These are phyloP conservation scores for Pseudorhiza aurosa DNA, from an alignment of 30 jellyfish, hydroid and myxozoan species.

Conservation along the genomic window DNA sequence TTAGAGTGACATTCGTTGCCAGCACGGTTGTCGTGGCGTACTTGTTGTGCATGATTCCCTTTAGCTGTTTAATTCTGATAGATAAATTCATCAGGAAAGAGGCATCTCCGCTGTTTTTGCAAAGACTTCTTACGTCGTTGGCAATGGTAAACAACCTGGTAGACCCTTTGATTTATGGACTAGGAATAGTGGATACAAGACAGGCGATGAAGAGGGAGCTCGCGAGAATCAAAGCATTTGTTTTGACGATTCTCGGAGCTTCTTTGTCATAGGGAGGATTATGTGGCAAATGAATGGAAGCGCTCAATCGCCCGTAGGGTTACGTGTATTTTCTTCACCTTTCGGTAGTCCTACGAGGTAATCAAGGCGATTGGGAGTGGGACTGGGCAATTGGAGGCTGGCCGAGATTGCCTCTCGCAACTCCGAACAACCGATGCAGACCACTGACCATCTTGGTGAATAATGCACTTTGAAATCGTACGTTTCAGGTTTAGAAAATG, in stretches of 20 bases:
- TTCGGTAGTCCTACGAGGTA: no score
- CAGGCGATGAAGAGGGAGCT: neutral
- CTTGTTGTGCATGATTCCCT: neutral
- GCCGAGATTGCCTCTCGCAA: no score
- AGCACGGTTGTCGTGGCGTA: neutral
- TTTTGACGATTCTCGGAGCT: neutral
- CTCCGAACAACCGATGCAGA: no score
- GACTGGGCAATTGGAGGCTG: no score
- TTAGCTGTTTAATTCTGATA: neutral
- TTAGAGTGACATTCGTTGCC: neutral
- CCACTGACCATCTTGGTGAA: no score
- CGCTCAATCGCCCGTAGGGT: no score
- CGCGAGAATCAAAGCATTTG: neutral
- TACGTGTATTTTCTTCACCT: no score
- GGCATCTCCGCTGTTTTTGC: neutral
- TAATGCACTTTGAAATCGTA: no score
- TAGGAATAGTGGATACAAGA: conserved; percentile 1
- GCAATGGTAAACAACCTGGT: neutral
- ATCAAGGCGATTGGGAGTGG: no score
- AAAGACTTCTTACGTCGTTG: neutral
- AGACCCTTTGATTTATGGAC: neutral
- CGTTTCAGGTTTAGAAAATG: no score
- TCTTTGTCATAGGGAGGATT: no score
- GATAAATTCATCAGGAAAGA: neutral
- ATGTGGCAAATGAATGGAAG: no score